Base-by-base conservation (phyloP, 2,797 vertebrate species). In the Anisognathus igniventris region DNA sequence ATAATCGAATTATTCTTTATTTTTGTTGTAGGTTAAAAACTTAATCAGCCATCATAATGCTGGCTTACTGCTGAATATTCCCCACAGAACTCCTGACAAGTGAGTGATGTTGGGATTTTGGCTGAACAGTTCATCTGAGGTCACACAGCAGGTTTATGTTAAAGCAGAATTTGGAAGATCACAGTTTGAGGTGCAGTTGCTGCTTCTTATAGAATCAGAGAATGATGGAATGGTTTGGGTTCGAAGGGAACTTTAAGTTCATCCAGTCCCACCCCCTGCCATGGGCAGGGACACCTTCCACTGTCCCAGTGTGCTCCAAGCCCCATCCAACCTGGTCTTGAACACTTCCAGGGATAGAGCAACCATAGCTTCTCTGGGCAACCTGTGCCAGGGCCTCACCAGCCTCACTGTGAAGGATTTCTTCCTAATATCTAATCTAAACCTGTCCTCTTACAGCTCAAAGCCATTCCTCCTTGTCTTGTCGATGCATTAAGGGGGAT, bases 311-410 rank as follows among this genome's bases (percentile, higher is more conserved):
- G 1, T 66, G 33, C 45, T 80, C 33, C 9, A 74, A 66, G 18
- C 22, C 27, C 44, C 1, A 0, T 42, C n/a, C 47, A 73, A 0
- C 21, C 24, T 53, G 45, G 21, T 5, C 45, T 62, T 42, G 50
- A 37, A n/a, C 42, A 56, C 42, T 66, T 30, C 20, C 67, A 73
- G 53, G 47, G 21, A 66, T 31, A 42, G 17, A 30, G 6, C 33
- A 73, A 7, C 21, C 24, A 33, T 5, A 58, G 21, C 18, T 45
- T 25, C 30, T 73, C 45, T 60, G 33, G 24, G 18, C 45, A 51
- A 1, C 45, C 33, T 73, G 39, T 66, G 45, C 28, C n/a, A 58
- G 44, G 60, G 39, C 28, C 37, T 33, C 17, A 24, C 17, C 20
- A 66, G 24, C 30, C 67, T 73, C 53, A 8, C 25, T 58, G 33